These are phyloP conservation scores for Echinops telfairi DNA, from an alignment of 2,113 vertebrate genomes.

Conservation along the genomic window DNA sequence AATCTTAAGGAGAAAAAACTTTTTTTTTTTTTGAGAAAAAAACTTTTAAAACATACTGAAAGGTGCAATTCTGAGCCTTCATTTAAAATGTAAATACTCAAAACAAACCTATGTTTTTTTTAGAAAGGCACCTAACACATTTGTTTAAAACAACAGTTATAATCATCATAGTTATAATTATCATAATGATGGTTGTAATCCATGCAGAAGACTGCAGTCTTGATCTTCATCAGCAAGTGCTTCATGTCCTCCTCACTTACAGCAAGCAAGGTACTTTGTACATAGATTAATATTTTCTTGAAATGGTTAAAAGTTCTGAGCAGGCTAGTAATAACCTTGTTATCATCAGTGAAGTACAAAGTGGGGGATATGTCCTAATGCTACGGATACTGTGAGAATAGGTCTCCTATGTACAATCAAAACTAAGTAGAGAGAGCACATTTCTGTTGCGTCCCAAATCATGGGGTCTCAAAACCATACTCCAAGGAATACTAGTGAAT, in stretches of 20 bases:
- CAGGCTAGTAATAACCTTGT: not conserved
- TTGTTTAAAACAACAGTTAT: not conserved
- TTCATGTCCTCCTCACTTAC: too few relatives aligned
- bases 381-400: not conserved
- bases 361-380: not conserved
- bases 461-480: not conserved
- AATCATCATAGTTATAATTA: not conserved
- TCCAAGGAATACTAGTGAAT: not conserved
- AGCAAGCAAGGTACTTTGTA: too few relatives aligned
- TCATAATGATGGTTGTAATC: not conserved
- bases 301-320: not conserved
- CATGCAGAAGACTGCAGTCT: too few relatives aligned
- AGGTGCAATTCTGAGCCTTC: not conserved
- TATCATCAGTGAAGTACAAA: not conserved
- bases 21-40: too few relatives aligned
- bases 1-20: not conserved
- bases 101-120: not conserved
- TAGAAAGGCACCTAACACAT: not conserved
- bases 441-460: not conserved
- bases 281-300: constrained; percentile 1
- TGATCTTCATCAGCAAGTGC: too few relatives aligned
- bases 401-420: not conserved
- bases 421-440: not conserved
- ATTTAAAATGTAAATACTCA: not conserved
- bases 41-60: not conserved